These are phyloP conservation scores for Slavum lentiscoides DNA, from an alignment of 2,888 invertebrate genomes.

Conservation along the genomic window DNA sequence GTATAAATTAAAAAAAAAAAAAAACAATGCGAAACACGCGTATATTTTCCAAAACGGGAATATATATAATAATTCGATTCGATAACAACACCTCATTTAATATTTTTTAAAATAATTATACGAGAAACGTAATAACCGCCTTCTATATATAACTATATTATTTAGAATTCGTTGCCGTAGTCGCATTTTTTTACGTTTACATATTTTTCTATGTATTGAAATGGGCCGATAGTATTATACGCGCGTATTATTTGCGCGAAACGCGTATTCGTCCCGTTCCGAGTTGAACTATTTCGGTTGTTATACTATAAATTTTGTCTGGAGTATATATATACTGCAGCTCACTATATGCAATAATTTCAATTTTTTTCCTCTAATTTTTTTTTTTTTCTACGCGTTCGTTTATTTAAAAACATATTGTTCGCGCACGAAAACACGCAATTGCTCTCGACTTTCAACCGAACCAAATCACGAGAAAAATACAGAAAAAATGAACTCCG, in stretches of 20 bases:
- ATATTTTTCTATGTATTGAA: background rate
- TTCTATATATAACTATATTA: no score
- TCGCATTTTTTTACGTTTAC: background rate
- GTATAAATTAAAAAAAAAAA: no score
- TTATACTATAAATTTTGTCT: slow-evolving; percentile 19
- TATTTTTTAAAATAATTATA: background rate
- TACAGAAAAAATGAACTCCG: slow-evolving; percentile 16
- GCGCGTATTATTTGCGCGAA: background rate
- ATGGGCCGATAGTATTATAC: background rate
- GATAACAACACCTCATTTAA: background rate
- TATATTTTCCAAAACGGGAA: no score
- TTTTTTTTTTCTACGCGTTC: background rate
- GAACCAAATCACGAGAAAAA: slow-evolving; percentile 1
- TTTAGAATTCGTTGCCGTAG: background rate
- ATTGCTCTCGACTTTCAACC: slow-evolving; percentile 28
- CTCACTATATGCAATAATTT: background rate
- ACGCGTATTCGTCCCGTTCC: background rate
- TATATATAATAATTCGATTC: background rate
- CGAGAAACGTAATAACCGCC: background rate
- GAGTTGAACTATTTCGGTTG: background rate
- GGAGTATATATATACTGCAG: background rate
- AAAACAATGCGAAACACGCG: no score
- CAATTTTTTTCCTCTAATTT: background rate
- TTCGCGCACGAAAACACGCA: background rate
- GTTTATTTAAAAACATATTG: slow-evolving; percentile 7